A percentile compares a stretch with the other conserved stretches of the same genome.
Evolutionary conservation across 2,797 vertebrate genomes (phyloP).

Genomic region (Coranthus polyacanthus): DNA sequence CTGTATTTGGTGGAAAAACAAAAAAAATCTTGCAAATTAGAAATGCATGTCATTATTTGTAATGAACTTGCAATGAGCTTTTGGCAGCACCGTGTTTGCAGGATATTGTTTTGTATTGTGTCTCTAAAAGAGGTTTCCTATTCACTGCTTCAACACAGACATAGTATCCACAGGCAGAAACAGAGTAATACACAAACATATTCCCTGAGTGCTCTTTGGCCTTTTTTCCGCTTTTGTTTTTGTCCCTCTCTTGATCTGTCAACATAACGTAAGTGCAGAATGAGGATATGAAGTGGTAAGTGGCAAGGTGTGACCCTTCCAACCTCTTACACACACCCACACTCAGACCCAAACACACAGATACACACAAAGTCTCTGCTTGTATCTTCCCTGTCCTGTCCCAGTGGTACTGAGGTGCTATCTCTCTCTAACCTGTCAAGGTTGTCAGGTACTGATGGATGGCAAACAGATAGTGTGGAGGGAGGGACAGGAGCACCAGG

Average conservation of each 20-base stretch:
- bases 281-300: constrained; percentile 53
- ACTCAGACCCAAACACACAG: constrained; percentile 1
- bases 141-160: neutral
- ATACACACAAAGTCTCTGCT: constrained; percentile 8
- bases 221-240: constrained; percentile 37
- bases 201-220: constrained; percentile 34
- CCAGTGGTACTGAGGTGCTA: constrained; percentile 53
- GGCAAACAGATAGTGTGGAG: constrained; percentile 60
- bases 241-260: constrained; percentile 42
- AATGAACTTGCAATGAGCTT: no score
- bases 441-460: constrained; percentile 74
- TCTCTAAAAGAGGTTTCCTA: neutral
- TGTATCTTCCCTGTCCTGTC: constrained; percentile 32
- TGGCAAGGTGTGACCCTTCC: constrained; percentile 52
- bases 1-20: no score
- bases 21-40: no score
- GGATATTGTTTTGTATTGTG: constrained; percentile 8
- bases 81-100: neutral
- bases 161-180: neutral
- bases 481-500: constrained; percentile 40
- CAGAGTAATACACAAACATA: neutral
- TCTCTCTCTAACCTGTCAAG: constrained; percentile 71
- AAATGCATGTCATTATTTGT: no score
- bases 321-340: constrained; percentile 2
- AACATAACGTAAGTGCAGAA: constrained; percentile 36